These are phyloP conservation scores for Austrofundulus limnaeus DNA, from an alignment of 2,113 vertebrate species.

Conservation along the genomic window DNA sequence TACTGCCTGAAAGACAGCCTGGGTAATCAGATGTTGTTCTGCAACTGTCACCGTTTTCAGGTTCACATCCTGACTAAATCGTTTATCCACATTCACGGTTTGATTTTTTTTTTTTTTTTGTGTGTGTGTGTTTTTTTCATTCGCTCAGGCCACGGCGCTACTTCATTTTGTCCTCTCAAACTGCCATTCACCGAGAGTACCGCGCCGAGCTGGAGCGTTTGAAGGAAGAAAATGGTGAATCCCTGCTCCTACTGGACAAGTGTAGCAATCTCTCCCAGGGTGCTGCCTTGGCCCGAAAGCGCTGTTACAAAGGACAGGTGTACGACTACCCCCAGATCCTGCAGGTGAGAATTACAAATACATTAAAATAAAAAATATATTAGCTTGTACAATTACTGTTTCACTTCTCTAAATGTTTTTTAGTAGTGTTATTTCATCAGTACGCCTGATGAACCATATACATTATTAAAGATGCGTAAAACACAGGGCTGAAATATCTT, in stretches of 20 bases:
- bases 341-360: slow-evolving; percentile 80
- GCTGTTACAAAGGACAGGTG: slow-evolving; percentile 88
- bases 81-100: not conserved
- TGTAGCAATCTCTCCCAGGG: slow-evolving; percentile 93
- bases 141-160: slow-evolving; percentile 83
- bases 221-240: slow-evolving; percentile 88
- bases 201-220: slow-evolving; percentile 87
- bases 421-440: too few relatives aligned
- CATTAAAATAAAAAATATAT: too few relatives aligned
- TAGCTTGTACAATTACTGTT: too few relatives aligned
- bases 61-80: not conserved
- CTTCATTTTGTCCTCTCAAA: slow-evolving; percentile 93
- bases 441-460: too few relatives aligned
- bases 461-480: not conserved
- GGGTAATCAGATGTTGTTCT: slow-evolving; percentile 81
- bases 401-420: too few relatives aligned
- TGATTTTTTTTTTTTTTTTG: not conserved
- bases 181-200: slow-evolving; percentile 89
- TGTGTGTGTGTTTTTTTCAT: not conserved
- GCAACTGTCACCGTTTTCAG: not conserved
- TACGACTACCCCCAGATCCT: slow-evolving; percentile 96
- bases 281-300: slow-evolving; percentile 79
- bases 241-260: slow-evolving; percentile 88
- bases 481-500: not conserved
- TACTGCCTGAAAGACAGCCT: slow-evolving; percentile 86